Evolutionary conservation across 2,797 vertebrate species (phyloP).

Genomic region (Propithecus perrieri): DNA sequence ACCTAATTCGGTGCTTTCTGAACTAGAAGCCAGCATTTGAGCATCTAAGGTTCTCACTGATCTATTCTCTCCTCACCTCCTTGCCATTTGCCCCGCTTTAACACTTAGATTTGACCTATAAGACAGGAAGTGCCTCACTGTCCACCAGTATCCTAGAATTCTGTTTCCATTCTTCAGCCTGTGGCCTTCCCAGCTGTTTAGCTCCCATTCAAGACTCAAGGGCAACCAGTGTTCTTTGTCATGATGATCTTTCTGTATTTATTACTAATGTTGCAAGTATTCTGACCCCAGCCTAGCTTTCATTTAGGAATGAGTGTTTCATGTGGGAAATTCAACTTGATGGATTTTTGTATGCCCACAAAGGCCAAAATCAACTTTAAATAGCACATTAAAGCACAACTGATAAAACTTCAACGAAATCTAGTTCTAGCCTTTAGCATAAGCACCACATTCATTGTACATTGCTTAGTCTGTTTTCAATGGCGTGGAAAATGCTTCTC

Average conservation of each 20-base stretch:
- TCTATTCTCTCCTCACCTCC: not conserved
- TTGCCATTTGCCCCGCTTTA: not conserved
- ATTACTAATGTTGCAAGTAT: not conserved
- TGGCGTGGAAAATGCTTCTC: not conserved
- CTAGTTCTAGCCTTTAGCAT: not conserved
- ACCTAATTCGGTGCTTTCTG: not conserved
- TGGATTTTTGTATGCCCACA: not conserved
- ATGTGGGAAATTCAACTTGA: not conserved
- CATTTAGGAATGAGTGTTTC: not conserved
- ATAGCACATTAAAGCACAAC: not conserved
- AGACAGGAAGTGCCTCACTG: not conserved
- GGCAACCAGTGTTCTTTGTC: not conserved
- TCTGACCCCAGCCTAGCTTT: not conserved
- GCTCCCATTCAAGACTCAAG: not conserved
- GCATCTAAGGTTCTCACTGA: not conserved
- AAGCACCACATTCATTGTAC: not conserved
- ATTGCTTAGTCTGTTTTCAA: not conserved
- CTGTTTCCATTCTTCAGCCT: not conserved
- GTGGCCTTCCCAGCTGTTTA: not conserved
- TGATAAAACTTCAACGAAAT: slow-evolving; percentile 16
- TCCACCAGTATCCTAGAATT: not conserved
- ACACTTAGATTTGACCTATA: not conserved
- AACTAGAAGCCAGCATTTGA: not conserved
- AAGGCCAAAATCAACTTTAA: not conserved
- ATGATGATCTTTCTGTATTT: not conserved